Base-by-base conservation (phyloP, 2,888 invertebrate genomes). In the Apamea sordens region DNA sequence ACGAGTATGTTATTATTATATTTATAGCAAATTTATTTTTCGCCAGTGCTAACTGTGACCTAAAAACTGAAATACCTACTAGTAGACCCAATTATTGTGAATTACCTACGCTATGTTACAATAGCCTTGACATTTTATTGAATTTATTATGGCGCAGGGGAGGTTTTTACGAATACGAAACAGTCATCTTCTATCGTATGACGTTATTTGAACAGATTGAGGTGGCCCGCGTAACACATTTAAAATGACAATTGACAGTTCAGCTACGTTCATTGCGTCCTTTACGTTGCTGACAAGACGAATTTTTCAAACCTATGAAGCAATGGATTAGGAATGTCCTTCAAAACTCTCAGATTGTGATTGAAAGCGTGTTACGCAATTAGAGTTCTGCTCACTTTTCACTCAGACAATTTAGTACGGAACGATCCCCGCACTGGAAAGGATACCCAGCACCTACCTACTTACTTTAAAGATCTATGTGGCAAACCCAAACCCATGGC, bases 51-150 rank as follows among this genome's bases (percentile, higher is more conserved):
- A 21, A 24, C 50, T 41, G 13, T 68, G 68, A 63, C 44, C 50
- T 72, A 61, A 71, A 68, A 61, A 61, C 80, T 68, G 21, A 47
- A 32, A 41, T 5, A 41, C n/a, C 28, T 61, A 24, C 8, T 24
- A 64, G 18, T 47, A 72, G 15, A 18, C 63, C 36, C 21, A 65
- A 59, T 79, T 70, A 50, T 69, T 59, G 11, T 36, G 61, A 59
- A 28, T 47, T 41, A n/a, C n/a, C n/a, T n/a, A 47, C 10, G 4
- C 10, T 63, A 21, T 56, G 44, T 81, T 47, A 21, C 21, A 64
- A 59, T 41, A 64, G 41, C 80, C 69, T 80, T 80, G 56, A 68
- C 61, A 80, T 68, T 73, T 28, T 69, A 70, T 72, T 72, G 50
- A 24, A 44, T 72, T 32, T 50, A 50, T 50, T 56, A 50, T 41